These are phyloP conservation scores for Bugula neritina DNA, from an alignment of 2,888 invertebrate species.

Conservation along the genomic window DNA sequence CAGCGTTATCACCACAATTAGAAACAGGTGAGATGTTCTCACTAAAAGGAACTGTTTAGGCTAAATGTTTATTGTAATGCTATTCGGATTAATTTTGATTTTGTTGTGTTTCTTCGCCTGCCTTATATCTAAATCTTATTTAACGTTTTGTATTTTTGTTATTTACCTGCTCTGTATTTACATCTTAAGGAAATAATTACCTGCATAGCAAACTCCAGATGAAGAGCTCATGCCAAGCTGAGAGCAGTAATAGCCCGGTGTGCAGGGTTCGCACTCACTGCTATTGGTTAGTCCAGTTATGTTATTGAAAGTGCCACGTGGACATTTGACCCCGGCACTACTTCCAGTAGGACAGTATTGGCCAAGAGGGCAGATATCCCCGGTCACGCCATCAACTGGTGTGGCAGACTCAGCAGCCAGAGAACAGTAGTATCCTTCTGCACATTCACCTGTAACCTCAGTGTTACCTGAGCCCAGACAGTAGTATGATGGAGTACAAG, in stretches of 20 bases:
- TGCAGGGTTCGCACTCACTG: slow-evolving; percentile 42
- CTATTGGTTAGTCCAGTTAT: slow-evolving; percentile 36
- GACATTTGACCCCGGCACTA: slow-evolving; percentile 41
- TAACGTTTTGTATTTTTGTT: too few relatives aligned
- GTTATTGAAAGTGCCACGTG: slow-evolving; percentile 43
- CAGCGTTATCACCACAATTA: too few relatives aligned
- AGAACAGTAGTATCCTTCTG: slow-evolving; percentile 43
- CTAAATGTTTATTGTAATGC: too few relatives aligned
- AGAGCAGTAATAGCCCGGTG: slow-evolving; percentile 45
- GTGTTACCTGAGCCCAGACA: slow-evolving; percentile 47
- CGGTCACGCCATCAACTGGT: slow-evolving; percentile 35
- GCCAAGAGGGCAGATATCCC: slow-evolving; percentile 45
- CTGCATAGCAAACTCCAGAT: slow-evolving; percentile 20
- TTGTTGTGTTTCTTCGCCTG: too few relatives aligned
- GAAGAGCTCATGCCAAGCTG: slow-evolving; percentile 32
- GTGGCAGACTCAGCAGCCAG: slow-evolving; percentile 35
- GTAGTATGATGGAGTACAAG: slow-evolving; percentile 45
- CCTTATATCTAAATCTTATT: too few relatives aligned
- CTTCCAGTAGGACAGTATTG: slow-evolving; percentile 36
- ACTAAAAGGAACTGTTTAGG: too few relatives aligned
- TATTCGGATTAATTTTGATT: too few relatives aligned
- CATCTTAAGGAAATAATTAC: slow-evolving; percentile 1
- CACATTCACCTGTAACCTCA: slow-evolving; percentile 39
- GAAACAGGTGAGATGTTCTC: too few relatives aligned
- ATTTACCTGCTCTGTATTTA: too few relatives aligned